These are phyloP conservation scores for Stigmatopora nigra DNA, from an alignment of 2,113 vertebrate genomes.

Conservation along the genomic window DNA sequence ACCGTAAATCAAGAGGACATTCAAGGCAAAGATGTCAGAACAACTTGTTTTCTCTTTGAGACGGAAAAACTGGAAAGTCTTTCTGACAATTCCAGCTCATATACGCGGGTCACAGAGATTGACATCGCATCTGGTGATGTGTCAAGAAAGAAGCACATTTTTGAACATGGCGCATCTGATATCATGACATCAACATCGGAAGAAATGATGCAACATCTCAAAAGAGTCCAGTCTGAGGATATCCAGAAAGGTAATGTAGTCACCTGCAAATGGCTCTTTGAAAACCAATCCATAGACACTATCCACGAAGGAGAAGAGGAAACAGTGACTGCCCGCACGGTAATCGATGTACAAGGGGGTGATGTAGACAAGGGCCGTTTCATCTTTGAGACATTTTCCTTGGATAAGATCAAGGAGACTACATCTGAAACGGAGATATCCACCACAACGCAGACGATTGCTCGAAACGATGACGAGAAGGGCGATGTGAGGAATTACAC, in stretches of 20 bases:
- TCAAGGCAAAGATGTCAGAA: constrained; percentile 78
- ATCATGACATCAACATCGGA: constrained; percentile 79
- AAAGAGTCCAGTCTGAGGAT: constrained; percentile 74
- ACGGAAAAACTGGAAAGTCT: constrained; percentile 81
- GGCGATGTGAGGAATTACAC: constrained; percentile 82
- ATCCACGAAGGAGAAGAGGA: constrained; percentile 68
- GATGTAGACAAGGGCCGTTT: constrained; percentile 80
- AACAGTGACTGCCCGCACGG: constrained; percentile 58
- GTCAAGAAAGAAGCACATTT: constrained; percentile 80
- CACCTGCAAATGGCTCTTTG: constrained; percentile 82
- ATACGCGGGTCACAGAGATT: constrained; percentile 73
- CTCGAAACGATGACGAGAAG: constrained; percentile 71
- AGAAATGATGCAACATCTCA: constrained; percentile 75
- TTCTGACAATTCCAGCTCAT: constrained; percentile 67
- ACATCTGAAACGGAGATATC: constrained; percentile 58
- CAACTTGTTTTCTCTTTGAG: constrained; percentile 81
- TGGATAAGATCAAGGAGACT: constrained; percentile 79
- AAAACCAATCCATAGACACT: constrained; percentile 78
- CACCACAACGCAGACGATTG: constrained; percentile 59
- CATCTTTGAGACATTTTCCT: constrained; percentile 82
- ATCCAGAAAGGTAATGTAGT: constrained; percentile 83
- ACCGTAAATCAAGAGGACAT: constrained; percentile 79
- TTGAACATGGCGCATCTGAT: constrained; percentile 81
- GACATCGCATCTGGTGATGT: constrained; percentile 83
- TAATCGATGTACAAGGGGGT: constrained; percentile 80